A percentile compares a stretch with the other conserved stretches of the same genome.
Conservation (phyloP, 2,888 invertebrate species). For the Pseudolycoriella hygida region DNA sequence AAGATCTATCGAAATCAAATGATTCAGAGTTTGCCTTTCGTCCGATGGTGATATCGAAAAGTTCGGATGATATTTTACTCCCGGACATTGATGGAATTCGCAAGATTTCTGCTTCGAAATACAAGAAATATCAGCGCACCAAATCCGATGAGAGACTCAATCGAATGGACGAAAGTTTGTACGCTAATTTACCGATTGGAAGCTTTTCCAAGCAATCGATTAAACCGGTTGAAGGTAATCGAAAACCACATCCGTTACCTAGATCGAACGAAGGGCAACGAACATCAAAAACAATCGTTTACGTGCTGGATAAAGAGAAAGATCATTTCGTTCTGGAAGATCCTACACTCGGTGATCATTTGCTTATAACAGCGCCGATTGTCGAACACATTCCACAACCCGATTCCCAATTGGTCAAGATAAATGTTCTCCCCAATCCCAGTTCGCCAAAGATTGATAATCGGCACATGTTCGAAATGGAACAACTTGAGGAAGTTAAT, state of each 20-base stretch:
- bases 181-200: conserved; percentile 1
- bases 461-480: no score
- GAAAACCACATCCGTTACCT: conserved; percentile 19
- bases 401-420: no score
- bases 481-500: no score
- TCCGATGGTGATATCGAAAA: conserved; percentile 13
- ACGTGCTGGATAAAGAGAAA: conserved; percentile 10
- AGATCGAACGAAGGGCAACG: conserved; percentile 20
- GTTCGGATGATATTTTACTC: conserved; percentile 15
- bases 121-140: conserved; percentile 13
- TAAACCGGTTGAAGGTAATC: neutral
- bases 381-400: neutral
- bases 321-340: conserved; percentile 12
- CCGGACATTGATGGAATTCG: conserved; percentile 12
- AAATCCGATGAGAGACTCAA: conserved; percentile 8
- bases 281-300: conserved; percentile 10
- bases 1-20: conserved; percentile 9
- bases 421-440: no score
- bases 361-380: neutral
- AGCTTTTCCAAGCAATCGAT: neutral
- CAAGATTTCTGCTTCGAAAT: conserved; percentile 9
- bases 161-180: conserved; percentile 10
- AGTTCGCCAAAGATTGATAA: no score
- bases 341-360: neutral
- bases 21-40: neutral